Conservation (phyloP, 92 coral and sea anemone genomes). For the Bergia puertoricense region DNA sequence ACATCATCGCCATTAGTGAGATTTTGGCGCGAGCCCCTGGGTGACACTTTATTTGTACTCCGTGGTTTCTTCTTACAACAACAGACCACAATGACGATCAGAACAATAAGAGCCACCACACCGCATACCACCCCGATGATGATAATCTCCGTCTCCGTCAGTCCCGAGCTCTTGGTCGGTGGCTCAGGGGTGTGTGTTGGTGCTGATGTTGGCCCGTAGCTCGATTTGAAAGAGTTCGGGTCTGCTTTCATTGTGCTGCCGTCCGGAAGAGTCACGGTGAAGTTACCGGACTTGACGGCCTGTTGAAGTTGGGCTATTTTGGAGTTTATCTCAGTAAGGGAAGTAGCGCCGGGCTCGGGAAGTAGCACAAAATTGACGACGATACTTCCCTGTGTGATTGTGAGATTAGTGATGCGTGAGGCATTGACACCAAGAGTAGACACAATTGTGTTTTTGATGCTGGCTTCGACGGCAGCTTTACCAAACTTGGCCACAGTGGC, state of each 20-base stretch:
- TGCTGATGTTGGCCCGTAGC: neutral
- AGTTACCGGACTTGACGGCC: conserved; percentile 48
- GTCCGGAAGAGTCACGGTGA: conserved; percentile 50
- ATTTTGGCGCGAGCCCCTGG: conserved; percentile 39
- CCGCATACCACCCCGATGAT: conserved; percentile 65
- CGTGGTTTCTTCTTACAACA: conserved; percentile 49
- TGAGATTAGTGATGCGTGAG: conserved; percentile 50
- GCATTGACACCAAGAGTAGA: conserved; percentile 35
- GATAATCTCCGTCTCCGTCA: conserved; percentile 57
- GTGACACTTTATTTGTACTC: conserved; percentile 46
- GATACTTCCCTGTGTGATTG: conserved; percentile 62
- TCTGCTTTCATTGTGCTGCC: conserved; percentile 57
- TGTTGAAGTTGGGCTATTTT: conserved; percentile 40
- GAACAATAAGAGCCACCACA: conserved; percentile 45
- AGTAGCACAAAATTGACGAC: conserved; percentile 52
- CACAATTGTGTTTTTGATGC: conserved; percentile 24
- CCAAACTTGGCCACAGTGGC: neutral
- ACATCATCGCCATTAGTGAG: conserved; percentile 30
- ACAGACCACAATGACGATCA: conserved; percentile 51
- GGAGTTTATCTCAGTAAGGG: conserved; percentile 31
- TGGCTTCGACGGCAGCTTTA: conserved; percentile 23
- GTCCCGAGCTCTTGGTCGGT: conserved; percentile 47
- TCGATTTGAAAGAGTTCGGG: conserved; percentile 51
- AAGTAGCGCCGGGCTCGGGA: conserved; percentile 39
- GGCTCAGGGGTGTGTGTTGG: conserved; percentile 7